Evolutionary conservation across 23 tunicate species (phyloP).

Genomic region (Ciona savignyi): DNA sequence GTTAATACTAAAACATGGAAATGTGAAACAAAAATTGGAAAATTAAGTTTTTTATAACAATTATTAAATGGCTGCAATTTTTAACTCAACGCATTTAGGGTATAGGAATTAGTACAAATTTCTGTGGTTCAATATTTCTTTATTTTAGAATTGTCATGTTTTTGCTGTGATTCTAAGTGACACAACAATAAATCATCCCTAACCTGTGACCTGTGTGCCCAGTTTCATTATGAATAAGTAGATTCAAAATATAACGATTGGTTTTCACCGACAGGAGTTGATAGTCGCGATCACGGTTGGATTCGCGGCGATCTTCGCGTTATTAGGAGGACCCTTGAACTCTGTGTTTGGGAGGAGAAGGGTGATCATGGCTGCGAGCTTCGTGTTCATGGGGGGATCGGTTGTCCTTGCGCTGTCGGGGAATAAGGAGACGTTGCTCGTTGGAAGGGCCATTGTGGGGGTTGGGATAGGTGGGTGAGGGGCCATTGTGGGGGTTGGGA

Average conservation of each 20-base stretch:
- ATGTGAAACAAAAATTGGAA: too few species aligned
- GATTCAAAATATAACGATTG: neutral
- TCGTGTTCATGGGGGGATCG: constrained; percentile 74
- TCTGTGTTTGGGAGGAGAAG: constrained; percentile 44
- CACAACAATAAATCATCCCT: too few species aligned
- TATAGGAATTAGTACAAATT: too few species aligned
- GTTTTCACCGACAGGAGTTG: constrained; percentile 48
- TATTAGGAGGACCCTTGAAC: constrained; percentile 70
- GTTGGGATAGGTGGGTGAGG: constrained; percentile 64
- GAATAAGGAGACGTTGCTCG: constrained; percentile 52
- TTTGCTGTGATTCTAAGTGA: too few species aligned
- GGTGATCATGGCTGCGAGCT: constrained; percentile 59
- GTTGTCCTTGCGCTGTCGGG: constrained; percentile 44
- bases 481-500: neutral
- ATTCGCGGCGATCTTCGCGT: constrained; percentile 81
- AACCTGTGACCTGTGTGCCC: too few species aligned
- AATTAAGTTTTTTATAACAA: too few species aligned
- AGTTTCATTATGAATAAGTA: too few species aligned
- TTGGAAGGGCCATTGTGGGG: constrained; percentile 91
- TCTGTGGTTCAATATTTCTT: too few species aligned
- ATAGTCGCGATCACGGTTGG: constrained; percentile 85
- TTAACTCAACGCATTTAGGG: too few species aligned
- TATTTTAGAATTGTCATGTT: too few species aligned
- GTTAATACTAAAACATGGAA: too few species aligned
- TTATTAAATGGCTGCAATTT: too few species aligned